phyloP scores from a whole-genome alignment of 2,113 vertebrate genomes.

The Etheostoma cragini region DNA sequence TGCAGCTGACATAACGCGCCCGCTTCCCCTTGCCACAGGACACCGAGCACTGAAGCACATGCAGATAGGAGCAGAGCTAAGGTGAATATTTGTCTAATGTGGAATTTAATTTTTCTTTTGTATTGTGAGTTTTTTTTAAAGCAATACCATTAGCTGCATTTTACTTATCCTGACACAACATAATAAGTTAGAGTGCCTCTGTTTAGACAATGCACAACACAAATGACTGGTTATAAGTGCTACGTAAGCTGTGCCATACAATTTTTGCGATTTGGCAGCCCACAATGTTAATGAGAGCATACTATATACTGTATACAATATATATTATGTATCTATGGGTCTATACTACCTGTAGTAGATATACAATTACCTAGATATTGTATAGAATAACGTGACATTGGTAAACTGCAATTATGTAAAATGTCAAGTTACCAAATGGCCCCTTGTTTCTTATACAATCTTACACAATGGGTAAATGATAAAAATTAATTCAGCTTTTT shows the following conservation, averaged over 20 bases:
- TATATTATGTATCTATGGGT: not conserved
- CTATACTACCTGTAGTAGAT: not conserved
- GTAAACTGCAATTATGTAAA: not conserved
- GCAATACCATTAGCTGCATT: not conserved
- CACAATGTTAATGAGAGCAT: not conserved
- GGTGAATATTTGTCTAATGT: constrained; percentile 2
- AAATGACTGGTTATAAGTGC: not conserved
- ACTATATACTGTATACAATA: not conserved
- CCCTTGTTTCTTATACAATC: not conserved
- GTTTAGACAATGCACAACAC: constrained; percentile 1
- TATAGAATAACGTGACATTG: not conserved
- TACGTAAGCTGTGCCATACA: not conserved
- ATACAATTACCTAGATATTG: constrained; percentile 1
- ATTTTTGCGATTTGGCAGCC: not conserved
- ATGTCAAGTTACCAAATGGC: not conserved
- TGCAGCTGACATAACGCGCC: constrained; percentile 95
- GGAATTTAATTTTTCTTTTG: not conserved
- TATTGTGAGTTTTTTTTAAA: not conserved
- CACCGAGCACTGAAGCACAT: constrained; percentile 89
- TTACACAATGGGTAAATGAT: not conserved
- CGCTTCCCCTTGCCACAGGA: constrained; percentile 91
- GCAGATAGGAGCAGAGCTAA: constrained; percentile 18
- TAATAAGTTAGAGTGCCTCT: not conserved
- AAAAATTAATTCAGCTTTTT: not conserved
- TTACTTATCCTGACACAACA: not conserved